These are phyloP conservation scores for Philonicus albiceps DNA, from an alignment of 2,888 invertebrate species.

Conservation along the genomic window DNA sequence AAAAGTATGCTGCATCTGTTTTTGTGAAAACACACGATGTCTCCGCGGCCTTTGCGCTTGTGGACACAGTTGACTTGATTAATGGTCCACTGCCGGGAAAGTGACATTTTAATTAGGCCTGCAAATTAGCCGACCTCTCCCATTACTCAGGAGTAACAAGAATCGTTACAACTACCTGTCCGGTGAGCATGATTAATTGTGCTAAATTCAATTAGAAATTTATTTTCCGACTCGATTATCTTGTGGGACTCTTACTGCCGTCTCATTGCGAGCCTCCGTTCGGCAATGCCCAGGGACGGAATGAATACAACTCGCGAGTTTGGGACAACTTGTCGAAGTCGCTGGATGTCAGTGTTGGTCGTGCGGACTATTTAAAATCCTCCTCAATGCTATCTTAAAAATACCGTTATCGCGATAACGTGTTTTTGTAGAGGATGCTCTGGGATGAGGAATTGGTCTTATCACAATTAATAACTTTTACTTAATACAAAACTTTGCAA, in stretches of 20 bases:
- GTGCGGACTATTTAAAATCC: not conserved
- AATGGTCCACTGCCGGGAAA: not conserved
- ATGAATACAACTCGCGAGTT: not conserved
- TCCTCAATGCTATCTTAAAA: no score
- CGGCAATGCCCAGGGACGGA: not conserved
- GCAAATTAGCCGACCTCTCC: constrained; percentile 13
- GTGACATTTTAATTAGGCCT: constrained; percentile 18
- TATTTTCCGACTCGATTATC: not conserved
- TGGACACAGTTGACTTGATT: not conserved
- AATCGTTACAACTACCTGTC: constrained; percentile 6
- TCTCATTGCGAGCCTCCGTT: not conserved
- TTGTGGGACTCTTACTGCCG: not conserved
- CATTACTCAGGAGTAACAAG: constrained; percentile 6
- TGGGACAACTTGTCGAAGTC: not conserved
- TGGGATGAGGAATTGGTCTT: no score
- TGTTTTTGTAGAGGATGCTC: no score
- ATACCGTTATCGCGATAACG: no score
- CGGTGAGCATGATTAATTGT: constrained; percentile 2
- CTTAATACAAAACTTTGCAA: no score
- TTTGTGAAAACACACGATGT: not conserved
- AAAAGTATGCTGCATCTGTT: not conserved
- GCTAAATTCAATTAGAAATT: not conserved
- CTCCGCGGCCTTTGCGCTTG: not conserved
- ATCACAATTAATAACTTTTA: no score
- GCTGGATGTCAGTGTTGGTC: not conserved